phyloP scores from a whole-genome alignment of 30 jellyfish, hydroid and myxozoan genomes.

The Euphysa ruthae region DNA sequence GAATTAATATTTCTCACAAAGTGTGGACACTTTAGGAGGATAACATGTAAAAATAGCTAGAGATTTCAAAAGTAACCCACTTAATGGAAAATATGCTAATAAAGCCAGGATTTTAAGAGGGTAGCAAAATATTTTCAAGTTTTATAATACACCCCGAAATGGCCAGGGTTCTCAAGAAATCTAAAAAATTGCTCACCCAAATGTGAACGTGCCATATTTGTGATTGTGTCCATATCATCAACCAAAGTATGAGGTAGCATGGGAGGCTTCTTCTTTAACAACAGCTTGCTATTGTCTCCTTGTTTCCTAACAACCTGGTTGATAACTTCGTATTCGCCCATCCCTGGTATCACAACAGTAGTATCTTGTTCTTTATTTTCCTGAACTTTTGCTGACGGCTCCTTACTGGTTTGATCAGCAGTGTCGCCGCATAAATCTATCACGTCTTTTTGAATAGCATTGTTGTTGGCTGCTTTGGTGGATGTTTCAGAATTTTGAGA shows the following conservation, averaged over 20 bases:
- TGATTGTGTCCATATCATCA: constrained; percentile 26
- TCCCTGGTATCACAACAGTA: constrained; percentile 16
- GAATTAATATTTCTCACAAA: too few relatives aligned
- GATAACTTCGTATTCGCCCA: constrained; percentile 44
- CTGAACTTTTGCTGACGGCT: background rate
- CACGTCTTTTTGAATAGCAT: background rate
- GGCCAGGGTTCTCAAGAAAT: background rate
- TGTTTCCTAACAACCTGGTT: constrained; percentile 40
- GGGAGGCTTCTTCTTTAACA: background rate
- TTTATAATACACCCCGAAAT: too few relatives aligned
- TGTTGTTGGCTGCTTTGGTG: background rate
- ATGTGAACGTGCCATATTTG: constrained; percentile 34
- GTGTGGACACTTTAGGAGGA: too few relatives aligned
- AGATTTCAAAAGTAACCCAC: too few relatives aligned
- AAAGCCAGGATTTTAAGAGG: too few relatives aligned
- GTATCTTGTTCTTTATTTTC: background rate
- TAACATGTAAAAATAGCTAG: too few relatives aligned
- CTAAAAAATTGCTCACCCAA: background rate
- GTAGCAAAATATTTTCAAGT: too few relatives aligned
- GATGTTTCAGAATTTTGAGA: background rate
- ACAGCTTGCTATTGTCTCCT: constrained; percentile 51
- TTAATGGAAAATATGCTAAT: too few relatives aligned
- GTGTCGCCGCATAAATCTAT: background rate
- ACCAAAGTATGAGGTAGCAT: constrained; percentile 7
- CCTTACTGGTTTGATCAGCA: background rate